Conservation (phyloP, 2,888 invertebrate species). For the Periphyllus acericola region DNA sequence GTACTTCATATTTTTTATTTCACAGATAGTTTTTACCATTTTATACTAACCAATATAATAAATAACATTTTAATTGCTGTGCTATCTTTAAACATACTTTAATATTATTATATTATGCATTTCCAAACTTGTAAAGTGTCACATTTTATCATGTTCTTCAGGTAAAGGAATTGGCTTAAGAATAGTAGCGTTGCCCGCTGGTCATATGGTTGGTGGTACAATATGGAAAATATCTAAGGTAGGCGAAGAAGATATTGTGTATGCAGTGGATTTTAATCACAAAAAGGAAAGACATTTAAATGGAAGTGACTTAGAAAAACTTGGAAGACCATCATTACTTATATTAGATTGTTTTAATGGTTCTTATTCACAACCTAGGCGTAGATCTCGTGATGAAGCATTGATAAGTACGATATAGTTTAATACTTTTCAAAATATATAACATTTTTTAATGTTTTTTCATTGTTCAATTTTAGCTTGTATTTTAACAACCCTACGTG, state of each 20-base stretch:
- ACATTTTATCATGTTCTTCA: constrained; percentile 66
- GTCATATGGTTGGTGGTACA: constrained; percentile 98
- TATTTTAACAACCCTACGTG: constrained; percentile 90
- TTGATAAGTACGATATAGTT: constrained; percentile 80
- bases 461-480: constrained; percentile 75
- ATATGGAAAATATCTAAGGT: constrained; percentile 99
- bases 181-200: constrained; percentile 93
- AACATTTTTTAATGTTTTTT: background rate
- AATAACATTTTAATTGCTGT: background rate
- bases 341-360: constrained; percentile 97
- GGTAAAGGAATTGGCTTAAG: constrained; percentile 96
- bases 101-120: background rate
- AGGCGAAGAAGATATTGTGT: constrained; percentile 97
- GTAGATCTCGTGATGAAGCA: constrained; percentile 93
- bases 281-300: constrained; percentile 98
- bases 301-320: constrained; percentile 90
- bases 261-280: constrained; percentile 98
- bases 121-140: background rate
- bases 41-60: too few relatives aligned
- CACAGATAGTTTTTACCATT: background rate
- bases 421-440: background rate
- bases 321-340: constrained; percentile 91
- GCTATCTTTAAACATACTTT: background rate
- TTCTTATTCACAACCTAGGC: constrained; percentile 88
- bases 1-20: background rate